Evolutionary conservation across 2,797 vertebrate genomes (phyloP).

Genomic region (Crypturellus tataupa): DNA sequence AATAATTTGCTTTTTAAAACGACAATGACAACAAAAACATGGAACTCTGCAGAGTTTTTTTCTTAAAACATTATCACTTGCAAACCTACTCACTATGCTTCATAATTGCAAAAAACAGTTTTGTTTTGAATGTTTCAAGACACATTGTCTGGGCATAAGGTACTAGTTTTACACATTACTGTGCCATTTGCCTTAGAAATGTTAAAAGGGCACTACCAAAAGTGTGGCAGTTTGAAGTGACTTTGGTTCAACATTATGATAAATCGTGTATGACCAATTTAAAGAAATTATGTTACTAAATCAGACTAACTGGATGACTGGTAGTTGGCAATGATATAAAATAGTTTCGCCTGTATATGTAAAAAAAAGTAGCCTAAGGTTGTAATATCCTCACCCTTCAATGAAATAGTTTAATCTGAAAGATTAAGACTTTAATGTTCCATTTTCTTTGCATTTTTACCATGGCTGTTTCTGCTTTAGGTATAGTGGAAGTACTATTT

Average conservation of each 20-base stretch:
- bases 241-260: not conserved
- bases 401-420: not conserved
- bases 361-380: not conserved
- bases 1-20: not conserved
- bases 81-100: not conserved
- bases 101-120: not conserved
- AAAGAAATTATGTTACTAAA: not conserved
- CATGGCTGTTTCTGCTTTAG: not conserved
- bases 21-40: not conserved
- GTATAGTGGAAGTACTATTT: not conserved
- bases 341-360: not conserved
- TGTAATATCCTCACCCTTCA: not conserved
- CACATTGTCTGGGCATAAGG: not conserved
- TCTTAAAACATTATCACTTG: not conserved
- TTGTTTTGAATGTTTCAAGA: not conserved
- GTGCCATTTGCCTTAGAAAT: not conserved
- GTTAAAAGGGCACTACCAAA: not conserved
- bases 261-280: not conserved
- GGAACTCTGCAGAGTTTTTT: not conserved
- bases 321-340: not conserved
- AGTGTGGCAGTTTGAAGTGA: not conserved
- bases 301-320: not conserved
- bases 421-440: not conserved
- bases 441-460: not conserved
- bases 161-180: not conserved